Base-by-base conservation (phyloP, 2,888 invertebrate species). In the Helicoverpa assulta region DNA sequence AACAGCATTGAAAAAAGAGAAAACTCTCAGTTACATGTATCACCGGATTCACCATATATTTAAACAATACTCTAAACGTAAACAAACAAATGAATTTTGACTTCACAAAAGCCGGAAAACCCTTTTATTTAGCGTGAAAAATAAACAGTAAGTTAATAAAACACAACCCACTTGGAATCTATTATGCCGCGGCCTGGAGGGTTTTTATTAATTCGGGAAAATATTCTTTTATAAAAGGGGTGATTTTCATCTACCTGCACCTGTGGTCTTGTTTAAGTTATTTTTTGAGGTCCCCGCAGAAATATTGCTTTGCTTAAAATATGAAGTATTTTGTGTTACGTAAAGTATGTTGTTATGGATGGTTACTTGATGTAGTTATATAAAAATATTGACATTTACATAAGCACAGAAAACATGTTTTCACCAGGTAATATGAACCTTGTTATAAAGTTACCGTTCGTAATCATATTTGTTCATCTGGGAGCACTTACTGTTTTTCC, bases 121-220 rank as follows among this genome's bases (percentile, higher is more conserved):
- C 61, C 54, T 43, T 68, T 56, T 74, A 78, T 67, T 66, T 59
- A 26, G 51, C 37, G 51, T 57, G 64, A 67, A 78, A 78, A 71
- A 75, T 70, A 80, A 76, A 80, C 80, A 69, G 64, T 66, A 70
- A 76, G 68, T 76, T 77, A 57, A 75, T 81, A 80, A 80, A 72
- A 66, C 61, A 50, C 58, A 72, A 14, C 68, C 69, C 71, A 80
- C 72, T 81, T 76, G 63, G 78, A 75, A 80, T 82, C 76, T 71
- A 82, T 82, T 78, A 82, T 70, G 71, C 68, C 57, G 59, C 40
- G 55, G 63, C 65, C 40, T 61, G 70, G 71, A 71, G 83, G 81
- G 77, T 70, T 67, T 29, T 74, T 82, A 79, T 79, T 79, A 75
- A 81, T 81, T 77, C 70, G 29, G 74, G 58, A 72, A 80, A 80